phyloP scores from a whole-genome alignment of 92 coral and sea anemone species.

The Phenganax subtilis region DNA sequence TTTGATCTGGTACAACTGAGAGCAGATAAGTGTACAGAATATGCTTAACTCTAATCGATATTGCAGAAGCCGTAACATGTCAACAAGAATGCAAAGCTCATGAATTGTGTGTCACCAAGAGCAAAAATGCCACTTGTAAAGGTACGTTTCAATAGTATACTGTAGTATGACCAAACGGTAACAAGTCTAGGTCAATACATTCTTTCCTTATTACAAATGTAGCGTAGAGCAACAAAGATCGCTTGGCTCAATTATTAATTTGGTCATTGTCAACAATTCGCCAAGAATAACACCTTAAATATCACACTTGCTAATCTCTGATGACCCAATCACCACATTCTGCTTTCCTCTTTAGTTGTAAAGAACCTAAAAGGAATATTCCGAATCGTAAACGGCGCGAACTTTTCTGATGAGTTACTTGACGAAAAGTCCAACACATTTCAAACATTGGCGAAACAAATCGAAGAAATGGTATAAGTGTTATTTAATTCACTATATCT shows the following conservation, averaged over 20 bases:
- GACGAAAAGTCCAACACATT: slow-evolving; percentile 10
- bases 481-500: background rate
- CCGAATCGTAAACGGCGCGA: slow-evolving; percentile 14
- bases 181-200: too few species aligned
- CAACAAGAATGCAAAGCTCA: slow-evolving; percentile 9
- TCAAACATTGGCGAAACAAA: background rate
- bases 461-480: background rate
- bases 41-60: background rate
- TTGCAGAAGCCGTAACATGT: background rate
- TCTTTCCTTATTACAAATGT: too few species aligned
- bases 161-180: too few species aligned
- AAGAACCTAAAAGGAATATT: background rate
- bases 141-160: background rate
- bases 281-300: background rate
- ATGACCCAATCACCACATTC: background rate
- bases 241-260: too few species aligned
- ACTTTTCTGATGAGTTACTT: background rate
- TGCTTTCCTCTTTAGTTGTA: background rate
- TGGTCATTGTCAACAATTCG: background rate
- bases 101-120: background rate
- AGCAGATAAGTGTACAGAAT: background rate
- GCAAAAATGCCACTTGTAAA: background rate
- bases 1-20: background rate
- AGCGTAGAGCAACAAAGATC: too few species aligned
- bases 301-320: background rate